phyloP scores from a whole-genome alignment of 2,888 invertebrate genomes.

The Tachina grossa region DNA sequence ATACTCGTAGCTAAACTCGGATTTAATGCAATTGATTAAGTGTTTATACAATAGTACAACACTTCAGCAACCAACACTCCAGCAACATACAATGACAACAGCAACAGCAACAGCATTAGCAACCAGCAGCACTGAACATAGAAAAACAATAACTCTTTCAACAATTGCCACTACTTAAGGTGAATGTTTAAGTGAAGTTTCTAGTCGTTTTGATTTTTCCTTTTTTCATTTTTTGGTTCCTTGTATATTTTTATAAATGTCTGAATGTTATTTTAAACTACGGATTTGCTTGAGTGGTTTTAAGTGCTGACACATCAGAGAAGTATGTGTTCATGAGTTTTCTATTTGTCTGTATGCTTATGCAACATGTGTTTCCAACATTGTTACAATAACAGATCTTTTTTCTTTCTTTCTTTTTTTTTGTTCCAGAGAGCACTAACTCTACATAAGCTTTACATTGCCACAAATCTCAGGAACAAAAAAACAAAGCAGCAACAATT shows the following conservation, averaged over 20 bases:
- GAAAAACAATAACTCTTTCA: conserved; percentile 69
- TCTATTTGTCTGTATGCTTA: conserved; percentile 33
- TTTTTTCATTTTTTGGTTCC: conserved; percentile 38
- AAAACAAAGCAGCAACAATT: conserved; percentile 47
- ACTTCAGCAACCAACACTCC: conserved; percentile 6
- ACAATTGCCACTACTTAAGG: conserved; percentile 71
- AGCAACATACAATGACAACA: conserved; percentile 22
- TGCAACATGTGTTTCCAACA: conserved; percentile 68
- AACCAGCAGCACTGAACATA: conserved; percentile 69
- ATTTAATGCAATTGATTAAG: conserved; percentile 68
- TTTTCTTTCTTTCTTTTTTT: conserved; percentile 26
- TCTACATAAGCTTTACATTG: conserved; percentile 55
- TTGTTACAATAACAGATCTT: conserved; percentile 62
- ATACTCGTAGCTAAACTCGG: conserved; percentile 47
- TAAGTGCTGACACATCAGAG: conserved; percentile 65
- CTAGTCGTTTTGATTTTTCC: conserved; percentile 39
- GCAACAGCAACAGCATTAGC: conserved; percentile 44
- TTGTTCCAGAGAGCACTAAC: conserved; percentile 22
- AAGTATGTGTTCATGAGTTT: conserved; percentile 41
- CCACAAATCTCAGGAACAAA: conserved; percentile 57
- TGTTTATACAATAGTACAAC: conserved; percentile 62
- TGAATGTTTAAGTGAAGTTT: conserved; percentile 59
- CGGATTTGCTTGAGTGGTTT: conserved; percentile 71
- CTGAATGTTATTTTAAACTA: conserved; percentile 70
- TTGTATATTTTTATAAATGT: conserved; percentile 62